phyloP scores from a whole-genome alignment of 2,888 invertebrate genomes.

The Epirrhoe alternata region DNA sequence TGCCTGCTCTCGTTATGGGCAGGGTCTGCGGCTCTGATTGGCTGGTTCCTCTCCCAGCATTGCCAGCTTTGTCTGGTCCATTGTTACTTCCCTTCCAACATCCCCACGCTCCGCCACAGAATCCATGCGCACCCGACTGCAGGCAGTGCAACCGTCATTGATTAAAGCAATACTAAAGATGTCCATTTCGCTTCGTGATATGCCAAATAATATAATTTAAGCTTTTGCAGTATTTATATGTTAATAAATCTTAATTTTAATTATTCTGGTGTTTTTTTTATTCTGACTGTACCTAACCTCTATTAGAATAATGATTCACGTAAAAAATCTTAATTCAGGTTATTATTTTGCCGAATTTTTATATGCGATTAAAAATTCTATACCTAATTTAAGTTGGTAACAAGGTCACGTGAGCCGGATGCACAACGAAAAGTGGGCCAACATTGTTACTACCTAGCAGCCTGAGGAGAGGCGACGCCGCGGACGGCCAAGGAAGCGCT shows the following conservation, averaged over 20 bases:
- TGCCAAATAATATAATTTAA: conserved; percentile 36
- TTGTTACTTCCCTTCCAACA: conserved; percentile 75
- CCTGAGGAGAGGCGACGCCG: no score
- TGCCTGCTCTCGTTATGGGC: conserved; percentile 79
- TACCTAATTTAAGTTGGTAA: no score
- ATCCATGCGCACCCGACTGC: conserved; percentile 78
- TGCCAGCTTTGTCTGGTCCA: conserved; percentile 73
- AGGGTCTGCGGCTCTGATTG: conserved; percentile 82
- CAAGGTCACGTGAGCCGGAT: no score
- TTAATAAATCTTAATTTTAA: conserved; percentile 27
- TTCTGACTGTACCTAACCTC: background rate
- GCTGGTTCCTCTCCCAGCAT: conserved; percentile 76
- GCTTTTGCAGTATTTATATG: conserved; percentile 42
- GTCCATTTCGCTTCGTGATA: conserved; percentile 18
- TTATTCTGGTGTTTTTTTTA: background rate
- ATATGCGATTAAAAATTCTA: no score
- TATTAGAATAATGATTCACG: background rate
- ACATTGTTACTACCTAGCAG: no score
- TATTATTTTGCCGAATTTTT: no score
- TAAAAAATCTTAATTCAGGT: no score
- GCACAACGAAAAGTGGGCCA: no score
- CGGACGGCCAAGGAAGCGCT: no score
- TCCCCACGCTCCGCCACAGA: conserved; percentile 61
- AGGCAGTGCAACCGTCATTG: conserved; percentile 76
- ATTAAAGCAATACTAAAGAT: conserved; percentile 17